Evolutionary conservation across 2,888 invertebrate species (phyloP).

Genomic region (Selenia dentaria): DNA sequence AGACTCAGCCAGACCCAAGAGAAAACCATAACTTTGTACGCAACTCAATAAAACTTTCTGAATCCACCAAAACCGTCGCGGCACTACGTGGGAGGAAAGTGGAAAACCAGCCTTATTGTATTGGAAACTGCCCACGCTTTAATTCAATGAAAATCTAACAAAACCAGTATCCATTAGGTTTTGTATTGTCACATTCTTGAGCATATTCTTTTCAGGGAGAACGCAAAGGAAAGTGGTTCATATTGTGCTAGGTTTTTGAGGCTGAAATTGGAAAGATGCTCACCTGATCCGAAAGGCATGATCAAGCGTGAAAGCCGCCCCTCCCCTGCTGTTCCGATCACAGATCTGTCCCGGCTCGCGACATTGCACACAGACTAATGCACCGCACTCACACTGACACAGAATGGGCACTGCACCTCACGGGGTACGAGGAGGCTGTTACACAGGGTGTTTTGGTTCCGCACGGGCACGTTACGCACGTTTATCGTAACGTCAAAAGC

Average conservation of each 20-base stretch:
- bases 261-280: constrained; percentile 54
- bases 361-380: constrained; percentile 63
- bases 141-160: constrained; percentile 31
- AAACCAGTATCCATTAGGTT: constrained; percentile 29
- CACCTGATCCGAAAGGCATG: constrained; percentile 83
- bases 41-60: constrained; percentile 25
- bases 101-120: constrained; percentile 13
- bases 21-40: constrained; percentile 13
- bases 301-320: constrained; percentile 70
- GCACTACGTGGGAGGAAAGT: constrained; percentile 10
- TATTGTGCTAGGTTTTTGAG: constrained; percentile 31
- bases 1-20: constrained; percentile 2
- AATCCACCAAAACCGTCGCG: constrained; percentile 15
- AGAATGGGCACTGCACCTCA: constrained; percentile 32
- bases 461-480: constrained; percentile 49
- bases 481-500: constrained; percentile 59
- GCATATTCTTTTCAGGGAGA: constrained; percentile 17
- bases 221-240: constrained; percentile 25
- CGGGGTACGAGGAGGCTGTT: constrained; percentile 15
- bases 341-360: constrained; percentile 62
- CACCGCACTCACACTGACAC: constrained; percentile 63
- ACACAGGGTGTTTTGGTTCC: constrained; percentile 15
- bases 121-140: constrained; percentile 18
- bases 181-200: constrained; percentile 21
- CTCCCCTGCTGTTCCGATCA: constrained; percentile 65